Base-by-base conservation (phyloP, 1,140 invertebrate genomes). In the Plodia interpunctella region DNA sequence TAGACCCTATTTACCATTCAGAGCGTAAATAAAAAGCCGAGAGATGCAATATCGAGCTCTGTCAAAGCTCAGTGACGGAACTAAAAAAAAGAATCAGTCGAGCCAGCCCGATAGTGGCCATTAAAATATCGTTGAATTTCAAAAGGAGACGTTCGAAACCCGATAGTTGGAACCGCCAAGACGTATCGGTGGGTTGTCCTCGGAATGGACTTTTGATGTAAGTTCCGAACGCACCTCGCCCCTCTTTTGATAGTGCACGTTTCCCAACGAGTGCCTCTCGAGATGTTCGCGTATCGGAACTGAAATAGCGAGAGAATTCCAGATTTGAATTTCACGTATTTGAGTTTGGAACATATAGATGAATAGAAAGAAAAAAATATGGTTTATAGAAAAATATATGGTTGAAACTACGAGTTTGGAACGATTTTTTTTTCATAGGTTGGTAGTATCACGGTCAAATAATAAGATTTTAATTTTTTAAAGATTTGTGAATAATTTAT, bases 61-160 rank as follows among this genome's bases (percentile, higher is more conserved):
- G 74, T 81, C 76, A 79, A 79, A 79, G 78, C 79, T 68, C 62
- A 65, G 71, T 65, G 62, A 66, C 72, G 68, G 70, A 78, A 78
- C 68, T 72, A 60, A 70, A 72, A 70, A 78, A 77, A 72, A 72
- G 70, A 80, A 77, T 66, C 68, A 80, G 73, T 72, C 65, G 73
- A 68, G 59, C 63, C 72, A 70, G 57, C 63, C 72, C 76, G 72
- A 84, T 79, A 83, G 77, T 80, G 78, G 79, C 75, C 72, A 83
- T 87, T 84, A 84, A 84, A 87, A 87, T 84, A 84, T 82, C 72
- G 81, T 84, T 76, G 76, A 80, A 76, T 80, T 80, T 83, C 76
- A 80, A 80, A 83, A 78, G 72, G 60, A 69, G 68, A 69, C 72
- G 66, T 68, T 69, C 52, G 61, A 74, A 68, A 65, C 62, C 58